These are phyloP conservation scores for Gandaritis pyraliata DNA, from an alignment of 2,888 invertebrate species.

Conservation along the genomic window DNA sequence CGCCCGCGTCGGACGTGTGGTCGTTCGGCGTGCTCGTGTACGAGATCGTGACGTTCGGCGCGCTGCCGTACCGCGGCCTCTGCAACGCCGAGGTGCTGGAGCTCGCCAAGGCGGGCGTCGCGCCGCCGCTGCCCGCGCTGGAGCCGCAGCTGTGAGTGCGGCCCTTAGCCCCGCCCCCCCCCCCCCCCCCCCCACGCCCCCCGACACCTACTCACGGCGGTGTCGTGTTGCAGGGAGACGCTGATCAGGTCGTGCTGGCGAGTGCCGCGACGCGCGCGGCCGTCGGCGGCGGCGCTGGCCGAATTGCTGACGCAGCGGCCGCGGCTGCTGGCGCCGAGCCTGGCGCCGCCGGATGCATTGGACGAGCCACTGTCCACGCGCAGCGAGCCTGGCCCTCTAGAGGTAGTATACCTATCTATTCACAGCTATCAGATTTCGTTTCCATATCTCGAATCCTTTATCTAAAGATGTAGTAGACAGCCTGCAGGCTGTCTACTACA, in stretches of 20 bases:
- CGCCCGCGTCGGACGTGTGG: slow-evolving; percentile 95
- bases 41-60: slow-evolving; percentile 95
- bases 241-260: slow-evolving; percentile 16
- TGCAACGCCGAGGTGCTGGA: slow-evolving; percentile 93
- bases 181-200: neutral
- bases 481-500: too few relatives aligned
- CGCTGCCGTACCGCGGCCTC: slow-evolving; percentile 94
- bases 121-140: slow-evolving; percentile 89
- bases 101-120: slow-evolving; percentile 90
- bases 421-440: too few relatives aligned
- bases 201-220: neutral
- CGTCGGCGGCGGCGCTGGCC: slow-evolving; percentile 32
- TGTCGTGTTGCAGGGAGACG: slow-evolving; percentile 10
- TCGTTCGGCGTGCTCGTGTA: slow-evolving; percentile 94
- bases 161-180: neutral
- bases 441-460: too few relatives aligned
- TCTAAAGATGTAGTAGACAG: too few relatives aligned
- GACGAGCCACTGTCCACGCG: slow-evolving; percentile 60
- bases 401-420: slow-evolving; percentile 48
- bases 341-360: slow-evolving; percentile 58
- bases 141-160: slow-evolving; percentile 86
- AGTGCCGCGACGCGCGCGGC: slow-evolving; percentile 23
- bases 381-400: slow-evolving; percentile 43
- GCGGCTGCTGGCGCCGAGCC: slow-evolving; percentile 20
- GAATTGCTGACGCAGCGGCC: slow-evolving; percentile 13